Evolutionary conservation across 2,113 vertebrate genomes (phyloP).

Genomic region (Leucoraja erinaceus): DNA sequence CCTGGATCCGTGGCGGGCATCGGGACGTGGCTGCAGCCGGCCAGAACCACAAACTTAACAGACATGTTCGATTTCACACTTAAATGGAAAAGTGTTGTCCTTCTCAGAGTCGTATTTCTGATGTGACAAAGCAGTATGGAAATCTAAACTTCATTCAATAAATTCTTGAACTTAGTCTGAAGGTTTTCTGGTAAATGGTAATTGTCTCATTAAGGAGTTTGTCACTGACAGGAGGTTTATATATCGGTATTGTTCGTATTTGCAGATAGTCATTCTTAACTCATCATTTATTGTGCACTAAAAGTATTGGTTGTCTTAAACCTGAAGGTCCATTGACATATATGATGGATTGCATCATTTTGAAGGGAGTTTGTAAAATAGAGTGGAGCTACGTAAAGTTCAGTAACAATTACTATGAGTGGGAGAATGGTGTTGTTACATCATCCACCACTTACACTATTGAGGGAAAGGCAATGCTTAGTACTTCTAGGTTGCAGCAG

Average conservation of each 20-base stretch:
- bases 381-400: background rate
- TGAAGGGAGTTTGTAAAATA: background rate
- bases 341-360: background rate
- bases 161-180: conserved; percentile 7
- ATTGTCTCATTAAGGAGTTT: background rate
- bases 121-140: background rate
- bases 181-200: background rate
- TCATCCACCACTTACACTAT: background rate
- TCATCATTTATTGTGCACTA: background rate
- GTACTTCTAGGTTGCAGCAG: background rate
- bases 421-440: background rate
- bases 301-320: background rate
- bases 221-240: background rate
- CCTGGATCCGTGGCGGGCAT: too few species aligned
- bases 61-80: too few species aligned
- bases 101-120: background rate
- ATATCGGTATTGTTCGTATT: background rate
- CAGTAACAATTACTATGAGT: background rate
- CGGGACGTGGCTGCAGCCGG: too few species aligned
- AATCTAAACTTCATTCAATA: background rate
- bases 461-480: background rate
- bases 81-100: too few species aligned
- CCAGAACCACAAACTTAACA: too few species aligned
- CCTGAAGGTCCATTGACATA: background rate
- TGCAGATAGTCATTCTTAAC: background rate